Evolutionary conservation across 2,113 vertebrate genomes (phyloP).

Genomic region (Myiozetetes cayanensis): DNA sequence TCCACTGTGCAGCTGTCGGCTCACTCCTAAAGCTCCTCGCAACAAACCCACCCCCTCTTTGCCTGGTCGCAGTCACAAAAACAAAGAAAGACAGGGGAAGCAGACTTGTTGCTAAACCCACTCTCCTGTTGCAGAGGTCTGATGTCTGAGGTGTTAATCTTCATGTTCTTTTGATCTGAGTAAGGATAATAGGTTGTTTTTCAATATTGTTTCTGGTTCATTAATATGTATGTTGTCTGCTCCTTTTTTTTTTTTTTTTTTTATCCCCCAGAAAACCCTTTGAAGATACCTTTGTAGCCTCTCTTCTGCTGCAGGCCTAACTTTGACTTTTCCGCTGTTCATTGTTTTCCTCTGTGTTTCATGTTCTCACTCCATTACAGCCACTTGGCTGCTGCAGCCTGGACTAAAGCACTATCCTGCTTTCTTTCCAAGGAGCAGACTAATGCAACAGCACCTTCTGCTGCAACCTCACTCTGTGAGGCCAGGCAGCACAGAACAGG

Average conservation of each 20-base stretch:
- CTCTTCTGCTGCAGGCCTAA: conserved; percentile 54
- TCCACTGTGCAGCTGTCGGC: background rate
- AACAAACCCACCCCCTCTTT: background rate
- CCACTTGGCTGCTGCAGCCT: background rate
- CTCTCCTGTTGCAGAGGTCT: conserved; percentile 19
- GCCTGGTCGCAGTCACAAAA: background rate
- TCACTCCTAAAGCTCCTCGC: background rate
- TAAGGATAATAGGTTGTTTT: conserved; percentile 68
- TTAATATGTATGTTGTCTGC: conserved; percentile 67
- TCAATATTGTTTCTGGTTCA: conserved; percentile 68
- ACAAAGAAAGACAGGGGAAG: background rate
- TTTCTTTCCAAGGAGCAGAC: background rate
- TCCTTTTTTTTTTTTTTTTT: background rate
- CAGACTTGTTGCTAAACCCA: background rate
- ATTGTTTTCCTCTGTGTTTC: conserved; percentile 38
- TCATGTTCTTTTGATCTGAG: conserved; percentile 67
- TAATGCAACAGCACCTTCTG: background rate
- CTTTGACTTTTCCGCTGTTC: conserved; percentile 48
- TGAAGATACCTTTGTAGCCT: conserved; percentile 68
- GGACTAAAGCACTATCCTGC: background rate
- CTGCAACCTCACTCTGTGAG: background rate
- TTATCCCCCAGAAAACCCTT: conserved; percentile 27
- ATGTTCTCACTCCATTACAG: background rate
- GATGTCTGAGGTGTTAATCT: conserved; percentile 64
- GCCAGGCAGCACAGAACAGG: background rate